Evolutionary conservation across 2,888 invertebrate genomes (phyloP).

Genomic region (Ophonus ardosiacus): DNA sequence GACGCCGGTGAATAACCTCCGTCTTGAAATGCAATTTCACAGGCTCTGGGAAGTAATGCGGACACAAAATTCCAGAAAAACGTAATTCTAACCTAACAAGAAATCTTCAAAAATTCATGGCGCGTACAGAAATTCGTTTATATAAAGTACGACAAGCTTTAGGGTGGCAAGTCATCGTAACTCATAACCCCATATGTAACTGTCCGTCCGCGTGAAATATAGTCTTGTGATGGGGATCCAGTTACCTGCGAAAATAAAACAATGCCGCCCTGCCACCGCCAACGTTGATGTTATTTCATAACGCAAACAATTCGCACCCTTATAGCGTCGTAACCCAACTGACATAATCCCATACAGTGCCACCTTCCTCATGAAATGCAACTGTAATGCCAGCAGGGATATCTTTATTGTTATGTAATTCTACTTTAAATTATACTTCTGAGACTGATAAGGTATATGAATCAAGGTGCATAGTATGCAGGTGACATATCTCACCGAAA

Average conservation of each 20-base stretch:
- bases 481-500: conserved; percentile 1
- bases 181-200: conserved; percentile 55
- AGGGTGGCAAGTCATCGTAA: conserved; percentile 55
- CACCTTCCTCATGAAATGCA: conserved; percentile 18
- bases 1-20: conserved; percentile 33
- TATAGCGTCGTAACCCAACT: background rate
- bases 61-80: conserved; percentile 40
- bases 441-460: conserved; percentile 36
- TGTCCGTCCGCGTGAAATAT: conserved; percentile 51
- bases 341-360: background rate
- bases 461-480: conserved; percentile 9
- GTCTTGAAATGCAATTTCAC: conserved; percentile 45
- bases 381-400: conserved; percentile 26
- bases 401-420: conserved; percentile 42
- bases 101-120: conserved; percentile 57
- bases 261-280: conserved; percentile 35
- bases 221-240: conserved; percentile 54
- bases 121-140: conserved; percentile 54
- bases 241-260: conserved; percentile 59
- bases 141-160: conserved; percentile 53
- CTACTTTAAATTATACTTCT: conserved; percentile 43
- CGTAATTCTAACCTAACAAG: conserved; percentile 53
- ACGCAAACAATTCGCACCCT: conserved; percentile 4
- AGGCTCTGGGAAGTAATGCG: conserved; percentile 20
- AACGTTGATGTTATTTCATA: background rate